These are phyloP conservation scores for Drosophila pseudotalamancana DNA, from an alignment of 2,888 invertebrate genomes.

Conservation along the genomic window DNA sequence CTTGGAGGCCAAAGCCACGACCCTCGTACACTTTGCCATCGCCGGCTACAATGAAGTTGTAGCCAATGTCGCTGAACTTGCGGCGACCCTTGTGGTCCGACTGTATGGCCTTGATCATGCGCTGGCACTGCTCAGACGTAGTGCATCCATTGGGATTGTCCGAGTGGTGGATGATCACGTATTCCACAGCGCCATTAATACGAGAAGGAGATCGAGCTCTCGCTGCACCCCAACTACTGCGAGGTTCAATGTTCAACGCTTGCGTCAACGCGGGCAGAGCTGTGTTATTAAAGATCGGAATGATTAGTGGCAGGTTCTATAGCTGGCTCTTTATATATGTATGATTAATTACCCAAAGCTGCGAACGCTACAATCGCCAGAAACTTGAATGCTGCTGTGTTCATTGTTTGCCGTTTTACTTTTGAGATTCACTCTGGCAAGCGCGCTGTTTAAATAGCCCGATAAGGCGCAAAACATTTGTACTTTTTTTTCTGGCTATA, in stretches of 20 bases:
- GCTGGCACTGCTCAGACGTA: conserved; percentile 85
- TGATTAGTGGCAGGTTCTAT: neutral
- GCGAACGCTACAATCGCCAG: conserved; percentile 43
- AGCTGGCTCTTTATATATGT: neutral
- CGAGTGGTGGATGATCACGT: conserved; percentile 90
- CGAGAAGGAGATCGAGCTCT: conserved; percentile 85
- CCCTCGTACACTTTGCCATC: conserved; percentile 90
- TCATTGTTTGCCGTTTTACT: conserved; percentile 29
- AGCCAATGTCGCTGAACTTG: conserved; percentile 89
- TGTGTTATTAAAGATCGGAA: conserved; percentile 1
- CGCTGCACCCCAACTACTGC: conserved; percentile 86
- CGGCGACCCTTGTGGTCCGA: conserved; percentile 86
- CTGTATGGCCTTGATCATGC: conserved; percentile 88
- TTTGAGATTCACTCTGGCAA: conserved; percentile 18
- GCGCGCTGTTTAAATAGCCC: conserved; percentile 38
- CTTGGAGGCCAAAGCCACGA: conserved; percentile 88
- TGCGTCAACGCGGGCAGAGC: conserved; percentile 32
- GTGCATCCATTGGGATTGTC: conserved; percentile 87
- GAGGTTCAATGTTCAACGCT: conserved; percentile 77
- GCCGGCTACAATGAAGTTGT: conserved; percentile 90
- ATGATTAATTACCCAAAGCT: conserved; percentile 63
- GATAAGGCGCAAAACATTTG: conserved; percentile 11
- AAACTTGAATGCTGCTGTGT: conserved; percentile 35
- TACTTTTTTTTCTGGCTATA: neutral
- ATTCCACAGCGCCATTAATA: conserved; percentile 86